phyloP scores from a whole-genome alignment of 2,888 invertebrate genomes.

The Amiota minor region DNA sequence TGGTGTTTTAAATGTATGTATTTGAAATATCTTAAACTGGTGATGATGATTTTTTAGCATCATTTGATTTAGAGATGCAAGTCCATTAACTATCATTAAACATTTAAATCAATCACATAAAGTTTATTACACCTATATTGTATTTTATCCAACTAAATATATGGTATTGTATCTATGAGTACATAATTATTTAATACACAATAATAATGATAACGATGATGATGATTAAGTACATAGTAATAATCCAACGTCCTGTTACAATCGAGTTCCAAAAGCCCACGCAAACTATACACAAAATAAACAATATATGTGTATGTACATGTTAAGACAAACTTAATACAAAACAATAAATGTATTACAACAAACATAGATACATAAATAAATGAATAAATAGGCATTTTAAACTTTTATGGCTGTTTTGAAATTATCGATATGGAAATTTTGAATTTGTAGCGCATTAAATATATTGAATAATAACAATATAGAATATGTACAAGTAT shows the following conservation, averaged over 20 bases:
- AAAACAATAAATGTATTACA: slow-evolving; percentile 31
- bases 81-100: too few relatives aligned
- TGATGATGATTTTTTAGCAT: too few relatives aligned
- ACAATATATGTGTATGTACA: too few relatives aligned
- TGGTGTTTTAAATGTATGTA: background rate
- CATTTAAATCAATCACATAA: too few relatives aligned
- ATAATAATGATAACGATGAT: too few relatives aligned
- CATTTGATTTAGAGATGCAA: too few relatives aligned
- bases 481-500: background rate
- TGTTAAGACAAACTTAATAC: slow-evolving; percentile 29
- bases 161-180: too few relatives aligned
- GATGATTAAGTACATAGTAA: background rate
- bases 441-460: too few relatives aligned
- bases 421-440: slow-evolving; percentile 49
- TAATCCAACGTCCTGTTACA: slow-evolving; percentile 55
- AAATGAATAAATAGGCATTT: slow-evolving; percentile 58
- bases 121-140: too few relatives aligned
- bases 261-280: slow-evolving; percentile 54
- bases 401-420: slow-evolving; percentile 70
- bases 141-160: too few relatives aligned
- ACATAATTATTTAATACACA: too few relatives aligned
- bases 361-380: slow-evolving; percentile 56
- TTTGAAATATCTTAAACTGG: slow-evolving; percentile 1
- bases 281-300: slow-evolving; percentile 25
- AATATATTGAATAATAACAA: background rate